Evolutionary conservation across 2,888 invertebrate genomes (phyloP), one percentile per base, ranked within the genome.

Genomic region (Therioaphis trifolii): DNA sequence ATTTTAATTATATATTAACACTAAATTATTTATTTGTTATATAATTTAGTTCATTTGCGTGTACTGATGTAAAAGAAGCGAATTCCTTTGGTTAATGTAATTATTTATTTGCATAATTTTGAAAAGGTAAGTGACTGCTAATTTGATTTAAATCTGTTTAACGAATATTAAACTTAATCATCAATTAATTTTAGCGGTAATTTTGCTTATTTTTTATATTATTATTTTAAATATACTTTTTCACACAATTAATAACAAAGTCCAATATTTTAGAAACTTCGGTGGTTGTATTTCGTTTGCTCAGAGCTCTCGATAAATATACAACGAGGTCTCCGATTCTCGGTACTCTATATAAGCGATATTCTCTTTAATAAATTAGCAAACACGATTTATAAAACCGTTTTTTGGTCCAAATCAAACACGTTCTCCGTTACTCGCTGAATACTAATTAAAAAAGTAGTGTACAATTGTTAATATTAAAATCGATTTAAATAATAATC

Each of bases 351-450:
- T 27, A 24, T 27, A 24, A 2, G 11, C 21, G 18, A 66, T 66
- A 43, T 40, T 68, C 21, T 11, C 9, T 49, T 29, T 35, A 52
- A 72, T 52, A 49, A 71, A 71, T 71, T 71, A 52, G 29, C 27
- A 12, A 21, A 72, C 35, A 35, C n/a, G 52, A 72, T 72, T 52
- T 72, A 4, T 72, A 35, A 72, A 52, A 74, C 9, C 52, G n/a
- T 74, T 35, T 21, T 74, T 1, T 7, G 7, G 5, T 7, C 14
- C 24, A 43, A 55, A 52, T 52, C 4, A 72, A 72, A 72, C 52
- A n/a, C 72, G 52, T 52, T 72, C 35, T 1, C 15, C 21, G 35
- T 35, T 11, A 49, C 29, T 21, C 27, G 21, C 55, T 35, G 55
- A 35, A 55, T 74, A 35, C 14, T 72, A 58, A 77, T 66, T 66